phyloP scores from a whole-genome alignment of 2,797 vertebrate genomes.

The Staurois parvus region DNA sequence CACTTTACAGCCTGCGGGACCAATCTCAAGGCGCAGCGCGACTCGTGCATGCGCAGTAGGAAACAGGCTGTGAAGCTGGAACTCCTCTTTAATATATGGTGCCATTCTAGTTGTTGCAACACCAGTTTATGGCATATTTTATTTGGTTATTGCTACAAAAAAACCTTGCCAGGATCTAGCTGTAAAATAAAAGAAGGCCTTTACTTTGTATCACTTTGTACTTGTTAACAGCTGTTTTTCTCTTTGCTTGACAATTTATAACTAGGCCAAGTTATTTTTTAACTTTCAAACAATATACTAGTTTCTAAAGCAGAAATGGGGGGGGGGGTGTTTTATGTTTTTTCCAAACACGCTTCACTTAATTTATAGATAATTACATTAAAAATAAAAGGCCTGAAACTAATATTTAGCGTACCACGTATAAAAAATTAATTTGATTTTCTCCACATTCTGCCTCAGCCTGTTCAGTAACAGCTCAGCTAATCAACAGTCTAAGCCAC shows the following conservation, averaged over 20 bases:
- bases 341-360: not conserved
- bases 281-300: constrained; percentile 33
- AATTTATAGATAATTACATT: constrained; percentile 25
- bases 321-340: not conserved
- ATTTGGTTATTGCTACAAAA: not conserved
- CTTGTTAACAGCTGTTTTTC: constrained; percentile 38
- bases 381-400: constrained; percentile 8
- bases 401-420: constrained; percentile 15
- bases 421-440: constrained; percentile 53
- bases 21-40: no score
- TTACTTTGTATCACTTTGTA: constrained; percentile 51
- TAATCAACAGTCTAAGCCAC: constrained; percentile 66
- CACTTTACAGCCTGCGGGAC: no score
- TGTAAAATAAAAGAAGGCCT: not conserved
- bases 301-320: not conserved
- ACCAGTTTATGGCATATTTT: not conserved
- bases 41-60: no score
- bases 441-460: constrained; percentile 18
- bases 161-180: no score
- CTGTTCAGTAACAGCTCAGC: constrained; percentile 55
- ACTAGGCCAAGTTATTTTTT: constrained; percentile 50
- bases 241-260: constrained; percentile 47
- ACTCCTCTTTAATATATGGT: not conserved
- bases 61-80: no score
- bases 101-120: not conserved